Percentiles rank a stretch among this genome's conserved stretches.
Conservation (phyloP, 2,888 invertebrate species). For the Caenorhabditis japonica region DNA sequence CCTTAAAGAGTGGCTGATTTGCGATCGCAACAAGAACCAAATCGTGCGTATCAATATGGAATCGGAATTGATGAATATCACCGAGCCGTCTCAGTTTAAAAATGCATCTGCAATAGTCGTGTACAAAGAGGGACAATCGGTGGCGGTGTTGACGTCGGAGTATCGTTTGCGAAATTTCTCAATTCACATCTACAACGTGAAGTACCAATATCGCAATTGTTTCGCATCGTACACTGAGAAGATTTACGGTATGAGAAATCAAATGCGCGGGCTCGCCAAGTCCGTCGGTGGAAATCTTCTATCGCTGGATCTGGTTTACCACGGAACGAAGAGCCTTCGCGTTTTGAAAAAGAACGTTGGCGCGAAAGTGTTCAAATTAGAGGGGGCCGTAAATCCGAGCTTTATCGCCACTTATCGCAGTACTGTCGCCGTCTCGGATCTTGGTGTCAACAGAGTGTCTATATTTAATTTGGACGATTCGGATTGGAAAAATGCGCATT, state of each 20-base stretch:
- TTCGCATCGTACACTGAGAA: slow-evolving; percentile 2
- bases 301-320: slow-evolving; percentile 3
- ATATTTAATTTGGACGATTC: slow-evolving; percentile 23
- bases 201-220: neutral
- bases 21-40: slow-evolving; percentile 15
- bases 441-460: slow-evolving; percentile 23
- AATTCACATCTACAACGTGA: slow-evolving; percentile 22
- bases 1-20: slow-evolving; percentile 12
- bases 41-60: slow-evolving; percentile 12
- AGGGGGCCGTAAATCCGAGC: slow-evolving; percentile 1
- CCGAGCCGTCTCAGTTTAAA: neutral
- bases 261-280: slow-evolving; percentile 31
- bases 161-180: neutral
- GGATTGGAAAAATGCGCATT: slow-evolving; percentile 5
- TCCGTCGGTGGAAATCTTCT: slow-evolving; percentile 15
- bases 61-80: neutral
- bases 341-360: slow-evolving; percentile 27
- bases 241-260: slow-evolving; percentile 11
- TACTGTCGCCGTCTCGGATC: slow-evolving; percentile 39
- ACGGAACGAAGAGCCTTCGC: neutral
- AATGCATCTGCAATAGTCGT: slow-evolving; percentile 18
- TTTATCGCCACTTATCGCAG: slow-evolving; percentile 22
- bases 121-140: slow-evolving; percentile 20
- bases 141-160: slow-evolving; percentile 12
- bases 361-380: slow-evolving; percentile 8